Evolutionary conservation across 2,888 invertebrate genomes (phyloP).

Genomic region (Trissolcus japonicus): DNA sequence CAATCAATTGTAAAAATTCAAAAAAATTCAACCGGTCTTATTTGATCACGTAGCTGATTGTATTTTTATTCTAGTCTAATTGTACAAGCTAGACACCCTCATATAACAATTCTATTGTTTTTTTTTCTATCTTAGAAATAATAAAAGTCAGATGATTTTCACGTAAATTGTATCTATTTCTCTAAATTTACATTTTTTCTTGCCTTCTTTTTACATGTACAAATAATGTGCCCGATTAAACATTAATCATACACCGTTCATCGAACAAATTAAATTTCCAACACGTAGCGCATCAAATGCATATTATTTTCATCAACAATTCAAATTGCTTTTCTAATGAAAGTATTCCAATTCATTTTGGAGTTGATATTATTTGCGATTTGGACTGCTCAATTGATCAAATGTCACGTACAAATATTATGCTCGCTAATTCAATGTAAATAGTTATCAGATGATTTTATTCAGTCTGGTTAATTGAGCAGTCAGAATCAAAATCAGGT

Average conservation of each 20-base stretch:
- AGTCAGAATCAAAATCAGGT: conserved; percentile 18
- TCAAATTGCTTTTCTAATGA: too few species aligned
- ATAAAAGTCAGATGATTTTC: conserved; percentile 10
- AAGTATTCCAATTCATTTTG: too few species aligned
- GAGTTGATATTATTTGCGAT: too few species aligned
- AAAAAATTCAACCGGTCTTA: not conserved
- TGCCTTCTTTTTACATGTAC: conserved; percentile 16
- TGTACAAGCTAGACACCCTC: conserved; percentile 20
- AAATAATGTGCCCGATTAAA: conserved; percentile 23
- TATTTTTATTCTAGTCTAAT: conserved; percentile 18
- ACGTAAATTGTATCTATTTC: conserved; percentile 32
- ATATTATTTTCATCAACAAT: too few species aligned
- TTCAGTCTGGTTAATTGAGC: conserved; percentile 4
- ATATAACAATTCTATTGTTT: not conserved
- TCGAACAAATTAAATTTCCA: not conserved
- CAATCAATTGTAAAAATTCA: conserved; percentile 1
- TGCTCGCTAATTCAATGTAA: too few species aligned
- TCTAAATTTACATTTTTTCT: conserved; percentile 19
- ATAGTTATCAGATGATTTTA: not conserved
- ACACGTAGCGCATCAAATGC: not conserved
- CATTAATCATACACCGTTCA: conserved; percentile 5
- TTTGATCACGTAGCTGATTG: not conserved
- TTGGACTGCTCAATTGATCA: too few species aligned
- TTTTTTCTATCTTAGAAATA: conserved; percentile 16
- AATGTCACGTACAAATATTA: too few species aligned